Conservation (phyloP, 2,113 vertebrate genomes). For the Cebus imitator region DNA sequence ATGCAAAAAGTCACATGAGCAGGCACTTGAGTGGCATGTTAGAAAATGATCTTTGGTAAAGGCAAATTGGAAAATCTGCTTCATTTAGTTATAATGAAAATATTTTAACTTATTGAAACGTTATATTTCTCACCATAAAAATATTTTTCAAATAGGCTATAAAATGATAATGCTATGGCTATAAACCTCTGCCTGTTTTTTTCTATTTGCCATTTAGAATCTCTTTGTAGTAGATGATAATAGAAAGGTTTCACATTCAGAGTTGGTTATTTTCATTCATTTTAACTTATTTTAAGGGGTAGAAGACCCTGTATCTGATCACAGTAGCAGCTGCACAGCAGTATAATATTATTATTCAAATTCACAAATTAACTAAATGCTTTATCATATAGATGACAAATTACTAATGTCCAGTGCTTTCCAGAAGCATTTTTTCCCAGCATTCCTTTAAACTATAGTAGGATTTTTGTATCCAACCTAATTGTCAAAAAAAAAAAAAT, state of each 20-base stretch:
- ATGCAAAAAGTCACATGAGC: constrained; percentile 62
- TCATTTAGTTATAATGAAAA: constrained; percentile 57
- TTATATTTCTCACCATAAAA: constrained; percentile 54
- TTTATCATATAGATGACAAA: not conserved
- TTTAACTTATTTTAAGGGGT: not conserved
- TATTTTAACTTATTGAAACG: constrained; percentile 45
- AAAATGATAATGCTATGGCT: constrained; percentile 53
- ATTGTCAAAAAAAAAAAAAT: not conserved
- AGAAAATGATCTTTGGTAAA: constrained; percentile 85
- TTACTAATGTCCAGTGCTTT: constrained; percentile 36
- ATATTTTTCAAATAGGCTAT: not conserved
- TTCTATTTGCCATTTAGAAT: constrained; percentile 24
- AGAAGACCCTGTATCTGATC: not conserved
- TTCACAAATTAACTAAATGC: not conserved
- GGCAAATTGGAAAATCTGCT: constrained; percentile 36
- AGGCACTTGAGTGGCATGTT: constrained; percentile 85
- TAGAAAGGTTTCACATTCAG: constrained; percentile 39
- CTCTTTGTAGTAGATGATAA: constrained; percentile 50
- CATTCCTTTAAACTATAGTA: not conserved
- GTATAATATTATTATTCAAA: constrained; percentile 16
- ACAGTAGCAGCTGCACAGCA: not conserved
- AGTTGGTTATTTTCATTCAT: constrained; percentile 43
- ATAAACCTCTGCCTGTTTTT: not conserved
- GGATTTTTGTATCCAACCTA: not conserved
- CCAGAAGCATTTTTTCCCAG: not conserved